These are phyloP conservation scores for Synergus gifuensis DNA, from an alignment of 2,888 invertebrate species.

Conservation along the genomic window DNA sequence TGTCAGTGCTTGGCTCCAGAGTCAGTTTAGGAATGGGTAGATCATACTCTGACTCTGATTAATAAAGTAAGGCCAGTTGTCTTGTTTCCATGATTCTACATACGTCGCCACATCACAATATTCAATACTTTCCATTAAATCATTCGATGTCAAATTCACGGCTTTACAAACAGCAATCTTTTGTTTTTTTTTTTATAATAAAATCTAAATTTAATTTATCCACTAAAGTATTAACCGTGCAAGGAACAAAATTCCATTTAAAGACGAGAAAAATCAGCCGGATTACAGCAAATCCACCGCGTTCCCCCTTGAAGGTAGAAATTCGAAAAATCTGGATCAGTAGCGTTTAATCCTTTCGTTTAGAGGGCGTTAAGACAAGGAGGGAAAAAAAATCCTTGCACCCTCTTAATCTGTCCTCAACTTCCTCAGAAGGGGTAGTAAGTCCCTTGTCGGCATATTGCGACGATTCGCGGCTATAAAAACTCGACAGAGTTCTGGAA, in stretches of 20 bases:
- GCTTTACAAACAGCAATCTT: neutral
- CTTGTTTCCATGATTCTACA: neutral
- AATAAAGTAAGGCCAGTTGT: slow-evolving; percentile 64
- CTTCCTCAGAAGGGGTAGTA: slow-evolving; percentile 65
- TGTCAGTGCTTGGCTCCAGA: slow-evolving; percentile 51
- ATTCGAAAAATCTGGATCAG: slow-evolving; percentile 38
- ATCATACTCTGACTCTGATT: slow-evolving; percentile 62
- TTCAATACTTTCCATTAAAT: neutral
- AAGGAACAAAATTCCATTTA: neutral
- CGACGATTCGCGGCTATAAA: slow-evolving; percentile 77
- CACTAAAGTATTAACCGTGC: neutral
- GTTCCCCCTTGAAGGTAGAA: neutral
- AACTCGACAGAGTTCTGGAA: slow-evolving; percentile 61
- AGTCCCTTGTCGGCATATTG: slow-evolving; percentile 77
- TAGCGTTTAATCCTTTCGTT: slow-evolving; percentile 58
- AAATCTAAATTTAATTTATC: neutral
- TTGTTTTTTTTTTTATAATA: neutral
- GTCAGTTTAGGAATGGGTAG: slow-evolving; percentile 46
- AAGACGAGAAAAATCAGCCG: neutral
- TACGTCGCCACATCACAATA: neutral
- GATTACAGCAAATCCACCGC: slow-evolving; percentile 12
- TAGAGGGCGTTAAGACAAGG: slow-evolving; percentile 49
- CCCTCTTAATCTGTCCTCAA: slow-evolving; percentile 74
- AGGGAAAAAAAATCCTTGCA: slow-evolving; percentile 66
- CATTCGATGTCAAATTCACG: neutral